These are phyloP conservation scores for Listronotus bonariensis DNA, from an alignment of 1,140 invertebrate species.

Conservation along the genomic window DNA sequence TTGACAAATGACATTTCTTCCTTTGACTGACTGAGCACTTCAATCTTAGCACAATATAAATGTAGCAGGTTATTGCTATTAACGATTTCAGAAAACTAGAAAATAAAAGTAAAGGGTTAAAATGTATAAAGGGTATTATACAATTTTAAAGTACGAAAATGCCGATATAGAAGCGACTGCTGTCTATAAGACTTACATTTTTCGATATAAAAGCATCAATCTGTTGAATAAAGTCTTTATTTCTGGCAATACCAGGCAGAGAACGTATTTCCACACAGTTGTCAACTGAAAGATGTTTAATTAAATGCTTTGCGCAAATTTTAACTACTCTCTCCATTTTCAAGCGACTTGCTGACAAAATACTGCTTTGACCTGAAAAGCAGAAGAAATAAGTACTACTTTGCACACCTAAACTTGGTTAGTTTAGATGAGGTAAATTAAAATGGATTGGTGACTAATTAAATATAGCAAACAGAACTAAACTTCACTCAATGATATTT, in stretches of 20 bases:
- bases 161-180: not conserved
- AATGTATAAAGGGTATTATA: constrained; percentile 1
- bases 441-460: no score
- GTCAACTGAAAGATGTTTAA: constrained; percentile 67
- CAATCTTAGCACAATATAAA: constrained; percentile 69
- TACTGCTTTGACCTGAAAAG: constrained; percentile 67
- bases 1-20: constrained; percentile 67
- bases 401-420: no score
- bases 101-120: constrained; percentile 11
- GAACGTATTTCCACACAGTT: constrained; percentile 75
- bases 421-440: no score
- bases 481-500: no score
- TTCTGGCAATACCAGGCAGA: constrained; percentile 68
- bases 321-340: constrained; percentile 73
- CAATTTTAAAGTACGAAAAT: constrained; percentile 5
- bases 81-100: constrained; percentile 65
- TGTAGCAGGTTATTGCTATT: constrained; percentile 62
- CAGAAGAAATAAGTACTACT: no score
- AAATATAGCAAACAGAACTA: no score
- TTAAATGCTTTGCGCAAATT: constrained; percentile 72
- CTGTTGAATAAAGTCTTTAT: constrained; percentile 64
- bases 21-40: constrained; percentile 66
- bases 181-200: constrained; percentile 61
- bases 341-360: constrained; percentile 74
- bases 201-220: constrained; percentile 75